Base-by-base conservation (phyloP, 2,797 vertebrate genomes). In the Periparus ater region DNA sequence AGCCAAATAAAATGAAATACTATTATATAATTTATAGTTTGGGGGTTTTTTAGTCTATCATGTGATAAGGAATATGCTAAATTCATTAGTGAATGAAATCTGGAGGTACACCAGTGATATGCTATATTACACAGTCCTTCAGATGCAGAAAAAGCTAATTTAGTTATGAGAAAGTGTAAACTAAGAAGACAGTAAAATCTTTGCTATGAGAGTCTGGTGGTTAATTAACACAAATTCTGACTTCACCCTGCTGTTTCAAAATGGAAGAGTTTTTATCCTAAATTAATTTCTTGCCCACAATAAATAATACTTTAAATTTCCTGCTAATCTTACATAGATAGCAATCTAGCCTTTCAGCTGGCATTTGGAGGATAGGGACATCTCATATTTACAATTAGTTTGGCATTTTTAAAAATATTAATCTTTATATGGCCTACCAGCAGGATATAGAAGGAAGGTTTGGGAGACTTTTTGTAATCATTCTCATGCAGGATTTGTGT, bases 291-390 rank as follows among this genome's bases (percentile, higher is more conserved):
- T 95, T 94, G 66, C 29, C 50, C 55, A 91, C 53, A 55, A 83
- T 91, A 96, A 92, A 95, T 89, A 91, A 94, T 93, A 85, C 73
- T 91, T 96, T 91, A 94, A 78, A 96, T 95, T 94, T 95, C 51
- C 48, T 88, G 45, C 70, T 89, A 95, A 93, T 93, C 44, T 95
- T 72, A 63, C 3, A 2, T 16, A 79, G 91, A 96, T 75, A 91
- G 40, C 17, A 81, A 91, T 97, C 95, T 91, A 67, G 44, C 50
- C 90, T 93, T 96, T 85, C 82, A 95, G 74, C 48, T 96, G 82
- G 80, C 77, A 87, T 95, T 94, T 95, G 87, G 73, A 95, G 72
- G 91, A 91, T 67, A 89, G 26, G 60, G 82, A 72, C 73, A 77
- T 91, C 66, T 62, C 42, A 85, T 78, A 57, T 81, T 90, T 95